These are phyloP conservation scores for Peribatodes rhomboidaria DNA, from an alignment of 2,888 invertebrate species.

Conservation along the genomic window DNA sequence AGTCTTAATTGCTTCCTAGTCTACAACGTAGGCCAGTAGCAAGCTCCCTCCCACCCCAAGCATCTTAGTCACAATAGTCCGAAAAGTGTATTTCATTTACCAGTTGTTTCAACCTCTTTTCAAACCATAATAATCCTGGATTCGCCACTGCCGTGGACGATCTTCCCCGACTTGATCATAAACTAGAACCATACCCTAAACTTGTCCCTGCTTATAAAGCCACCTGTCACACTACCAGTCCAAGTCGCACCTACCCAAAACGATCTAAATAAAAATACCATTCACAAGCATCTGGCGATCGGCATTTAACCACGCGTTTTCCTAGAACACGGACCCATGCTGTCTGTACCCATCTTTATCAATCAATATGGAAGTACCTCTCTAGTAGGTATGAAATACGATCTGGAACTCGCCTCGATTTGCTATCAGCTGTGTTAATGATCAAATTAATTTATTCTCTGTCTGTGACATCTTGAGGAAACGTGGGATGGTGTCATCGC, in stretches of 20 bases:
- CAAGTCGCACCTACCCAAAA: neutral
- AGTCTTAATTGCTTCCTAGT: too few relatives aligned
- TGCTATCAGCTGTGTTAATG: slow-evolving; percentile 27
- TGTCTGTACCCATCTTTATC: slow-evolving; percentile 32
- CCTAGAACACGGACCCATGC: slow-evolving; percentile 32
- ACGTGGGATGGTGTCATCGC: slow-evolving; percentile 33
- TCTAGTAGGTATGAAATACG: slow-evolving; percentile 32
- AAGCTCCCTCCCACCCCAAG: too few relatives aligned
- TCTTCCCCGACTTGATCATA: too few relatives aligned
- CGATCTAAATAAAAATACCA: slow-evolving; percentile 3
- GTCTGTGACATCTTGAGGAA: slow-evolving; percentile 28
- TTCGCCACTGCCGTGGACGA: too few relatives aligned
- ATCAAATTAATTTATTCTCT: slow-evolving; percentile 35
- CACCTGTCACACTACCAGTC: neutral
- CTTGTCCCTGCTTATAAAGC: neutral
- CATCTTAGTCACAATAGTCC: too few relatives aligned
- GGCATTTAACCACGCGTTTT: slow-evolving; percentile 12
- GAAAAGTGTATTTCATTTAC: too few relatives aligned
- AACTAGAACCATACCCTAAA: neutral
- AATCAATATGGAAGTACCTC: slow-evolving; percentile 30
- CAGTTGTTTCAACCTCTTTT: too few relatives aligned
- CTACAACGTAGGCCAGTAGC: too few relatives aligned
- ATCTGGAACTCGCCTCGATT: slow-evolving; percentile 26
- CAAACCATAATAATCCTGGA: too few relatives aligned
- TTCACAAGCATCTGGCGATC: slow-evolving; percentile 13